Base-by-base conservation (phyloP, 2,113 vertebrate species). In the Condylura cristata region DNA sequence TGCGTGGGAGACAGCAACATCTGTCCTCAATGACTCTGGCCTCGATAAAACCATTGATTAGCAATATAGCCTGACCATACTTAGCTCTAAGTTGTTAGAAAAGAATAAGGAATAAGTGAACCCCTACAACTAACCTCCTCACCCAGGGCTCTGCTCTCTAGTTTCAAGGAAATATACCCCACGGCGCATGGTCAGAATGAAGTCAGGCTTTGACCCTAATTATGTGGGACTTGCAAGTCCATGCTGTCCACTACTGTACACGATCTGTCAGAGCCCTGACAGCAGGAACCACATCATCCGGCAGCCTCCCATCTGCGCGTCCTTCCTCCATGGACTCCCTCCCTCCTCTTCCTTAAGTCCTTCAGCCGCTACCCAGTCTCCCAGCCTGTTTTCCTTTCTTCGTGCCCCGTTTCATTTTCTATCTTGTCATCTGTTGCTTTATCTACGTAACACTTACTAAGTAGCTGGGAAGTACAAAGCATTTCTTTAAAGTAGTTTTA, bases 161-260 rank as follows among this genome's bases (percentile, higher is more conserved):
- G 75, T 16, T 22, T 46, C 37, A 0, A 32, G 16, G 3, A 89
- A 71, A 44, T 17, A 46, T 6, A 78, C 16, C 13, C 14, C 8
- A 34, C 44, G 22, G 34, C 80, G 65, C 56, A 37, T 13, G 26
- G 12, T 46, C 1, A n/a, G 41, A 60, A 26, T 71, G 24, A 24
- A 71, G 66, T 79, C 63, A 75, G 60, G 24, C 92, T 86, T 51
- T 83, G 75, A 91, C 90, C 68, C 60, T 70, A 34, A 34, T 75
- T 65, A 63, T 75, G 14, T 34, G 4, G 72, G 71, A 60, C 24
- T 66, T n/a, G 70, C 18, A 80, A 82, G 74, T 70, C 18, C 51
- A 46, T 39, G 4, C 22, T 82, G 17, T 93, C 86, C n/a, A 75
- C 16, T 86, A 58, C 46, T 30, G 6, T 70, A n/a, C n/a, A 56